Evolutionary conservation across 1,140 invertebrate genomes (phyloP).

Genomic region (Onthophagus taurus): DNA sequence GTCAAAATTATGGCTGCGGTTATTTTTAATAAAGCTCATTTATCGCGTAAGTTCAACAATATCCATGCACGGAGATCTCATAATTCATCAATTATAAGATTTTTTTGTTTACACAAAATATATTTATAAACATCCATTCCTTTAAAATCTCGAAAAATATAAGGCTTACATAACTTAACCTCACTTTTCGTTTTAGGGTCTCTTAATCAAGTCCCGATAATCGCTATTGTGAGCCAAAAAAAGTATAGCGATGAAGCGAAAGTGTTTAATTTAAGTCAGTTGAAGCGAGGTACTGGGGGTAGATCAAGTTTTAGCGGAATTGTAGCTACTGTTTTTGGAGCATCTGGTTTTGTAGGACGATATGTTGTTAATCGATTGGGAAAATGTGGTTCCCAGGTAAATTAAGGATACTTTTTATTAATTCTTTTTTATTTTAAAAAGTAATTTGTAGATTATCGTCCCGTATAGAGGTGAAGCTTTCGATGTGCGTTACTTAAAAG

Average conservation of each 20-base stretch:
- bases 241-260: conserved; percentile 36
- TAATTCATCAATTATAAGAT: background rate
- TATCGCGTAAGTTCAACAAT: conserved; percentile 24
- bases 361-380: conserved; percentile 83
- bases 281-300: conserved; percentile 85
- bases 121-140: conserved; percentile 1
- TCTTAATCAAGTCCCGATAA: conserved; percentile 17
- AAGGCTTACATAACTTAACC: conserved; percentile 22
- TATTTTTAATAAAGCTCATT: conserved; percentile 19
- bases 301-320: conserved; percentile 93
- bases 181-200: conserved; percentile 18
- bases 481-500: conserved; percentile 63
- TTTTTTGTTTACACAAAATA: background rate
- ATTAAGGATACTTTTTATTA: background rate
- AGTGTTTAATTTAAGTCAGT: conserved; percentile 46
- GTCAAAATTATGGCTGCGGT: conserved; percentile 27
- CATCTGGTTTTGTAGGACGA: conserved; percentile 76
- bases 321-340: conserved; percentile 95
- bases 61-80: background rate
- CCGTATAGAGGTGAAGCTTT: conserved; percentile 87
- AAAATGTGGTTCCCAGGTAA: conserved; percentile 74
- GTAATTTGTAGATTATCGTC: conserved; percentile 74
- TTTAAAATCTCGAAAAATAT: background rate
- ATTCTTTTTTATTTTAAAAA: background rate
- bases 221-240: conserved; percentile 18